A percentile compares a stretch with the other conserved stretches of the same genome.
Evolutionary conservation across 1,140 invertebrate species (phyloP).

Genomic region (Argopecten irradians): DNA sequence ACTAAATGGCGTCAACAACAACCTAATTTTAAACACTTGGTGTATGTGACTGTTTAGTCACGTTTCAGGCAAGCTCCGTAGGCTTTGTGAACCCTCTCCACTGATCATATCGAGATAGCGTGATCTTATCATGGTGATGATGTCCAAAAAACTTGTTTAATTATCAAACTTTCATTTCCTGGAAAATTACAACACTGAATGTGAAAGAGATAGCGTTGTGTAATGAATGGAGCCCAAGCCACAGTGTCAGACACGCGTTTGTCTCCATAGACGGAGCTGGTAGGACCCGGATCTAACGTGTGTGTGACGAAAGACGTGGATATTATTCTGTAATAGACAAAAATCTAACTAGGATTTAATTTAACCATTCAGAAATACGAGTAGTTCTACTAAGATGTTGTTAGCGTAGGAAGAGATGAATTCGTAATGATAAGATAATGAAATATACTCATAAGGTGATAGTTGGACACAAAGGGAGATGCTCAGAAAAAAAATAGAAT

Average conservation of each 20-base stretch:
- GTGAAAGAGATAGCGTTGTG: background rate
- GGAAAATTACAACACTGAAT: constrained; percentile 12
- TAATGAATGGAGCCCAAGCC: background rate
- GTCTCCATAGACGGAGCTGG: background rate
- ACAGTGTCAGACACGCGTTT: background rate
- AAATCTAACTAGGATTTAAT: too few species aligned
- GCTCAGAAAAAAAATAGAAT: too few species aligned
- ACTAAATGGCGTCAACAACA: background rate
- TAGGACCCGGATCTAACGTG: too few species aligned
- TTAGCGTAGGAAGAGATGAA: too few species aligned
- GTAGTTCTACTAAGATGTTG: too few species aligned
- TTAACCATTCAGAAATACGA: too few species aligned
- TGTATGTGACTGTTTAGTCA: background rate
- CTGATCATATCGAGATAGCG: background rate
- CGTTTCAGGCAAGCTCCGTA: background rate
- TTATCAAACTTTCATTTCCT: background rate
- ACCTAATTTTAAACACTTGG: background rate
- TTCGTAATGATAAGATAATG: too few species aligned
- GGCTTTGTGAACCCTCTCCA: background rate
- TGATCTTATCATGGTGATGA: background rate
- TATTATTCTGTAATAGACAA: too few species aligned
- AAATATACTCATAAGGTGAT: too few species aligned
- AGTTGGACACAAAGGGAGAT: too few species aligned
- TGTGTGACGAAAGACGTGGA: too few species aligned
- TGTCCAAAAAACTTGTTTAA: constrained; percentile 18